Evolutionary conservation across 2,888 invertebrate species (phyloP), one percentile per base, ranked within the genome.

Genomic region (Sylvicola cinctus): DNA sequence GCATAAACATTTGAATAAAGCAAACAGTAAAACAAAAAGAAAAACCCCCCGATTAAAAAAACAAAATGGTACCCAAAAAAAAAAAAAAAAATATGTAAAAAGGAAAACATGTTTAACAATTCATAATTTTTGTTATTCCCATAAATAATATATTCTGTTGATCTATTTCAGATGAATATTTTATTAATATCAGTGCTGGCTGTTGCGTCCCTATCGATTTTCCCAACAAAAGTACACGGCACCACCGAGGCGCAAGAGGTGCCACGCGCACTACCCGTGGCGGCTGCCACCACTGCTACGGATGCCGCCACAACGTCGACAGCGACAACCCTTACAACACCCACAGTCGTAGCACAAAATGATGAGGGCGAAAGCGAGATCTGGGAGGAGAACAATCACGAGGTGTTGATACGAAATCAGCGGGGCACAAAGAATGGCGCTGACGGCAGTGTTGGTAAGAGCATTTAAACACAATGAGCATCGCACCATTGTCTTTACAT

Each of bases 361-460:
- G 14, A 23, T 28, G 35, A 33, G 25, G 68, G 66, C 10, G 71
- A 71, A 45, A 75, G 75, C 6, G 80, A 81, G 60, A 70, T 77
- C 38, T 72, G 71, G 71, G 77, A 80, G 51, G 80, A 80, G 50
- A 72, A 73, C 48, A 77, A 78, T 48, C 76, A 72, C 49, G 81
- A 80, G 54, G 70, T 80, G 38, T 69, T 80, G 43, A 74, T 80
- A 46, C 72, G 83, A 49, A 79, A 70, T 49, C 75, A 75, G 53
- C 69, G 83, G 40, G 81, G 79, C 39, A 73, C 80, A 55, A 79
- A 79, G 59, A 74, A 71, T 54, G 67, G 68, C 58, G 73, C 74
- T 71, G 35, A 33, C 29, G 36, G 36, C 11, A 44, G 42, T 30
- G 41, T 44, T 34, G 46, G 46, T 43, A 51, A 51, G 46, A 47